These are phyloP conservation scores for Puntigrus tetrazona DNA, from an alignment of 2,113 vertebrate species.

Conservation along the genomic window DNA sequence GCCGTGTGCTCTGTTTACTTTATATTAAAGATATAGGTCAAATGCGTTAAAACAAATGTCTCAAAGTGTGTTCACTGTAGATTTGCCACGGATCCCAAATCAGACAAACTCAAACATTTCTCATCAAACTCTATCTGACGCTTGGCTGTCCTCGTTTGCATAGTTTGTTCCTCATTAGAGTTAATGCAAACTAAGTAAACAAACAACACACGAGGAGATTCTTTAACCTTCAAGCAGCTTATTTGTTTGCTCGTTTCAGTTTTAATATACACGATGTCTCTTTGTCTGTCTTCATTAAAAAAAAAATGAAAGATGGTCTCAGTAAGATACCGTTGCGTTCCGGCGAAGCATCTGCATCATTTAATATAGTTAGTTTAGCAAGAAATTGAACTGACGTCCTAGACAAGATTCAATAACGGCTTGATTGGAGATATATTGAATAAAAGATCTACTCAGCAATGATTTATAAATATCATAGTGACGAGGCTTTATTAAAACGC, in stretches of 20 bases:
- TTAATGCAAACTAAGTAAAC: neutral
- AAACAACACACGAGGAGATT: neutral
- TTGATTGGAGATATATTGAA: neutral
- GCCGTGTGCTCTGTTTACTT: neutral
- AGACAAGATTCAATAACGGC: slow-evolving; percentile 3
- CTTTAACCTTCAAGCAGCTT: neutral
- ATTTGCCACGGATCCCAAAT: neutral
- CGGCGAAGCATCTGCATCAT: neutral
- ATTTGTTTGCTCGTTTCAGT: neutral
- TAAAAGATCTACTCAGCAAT: neutral
- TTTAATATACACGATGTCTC: neutral
- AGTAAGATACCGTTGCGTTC: neutral
- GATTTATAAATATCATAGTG: neutral
- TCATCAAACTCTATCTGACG: neutral
- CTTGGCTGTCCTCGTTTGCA: neutral
- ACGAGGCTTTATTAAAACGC: slow-evolving; percentile 1
- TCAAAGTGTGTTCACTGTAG: neutral
- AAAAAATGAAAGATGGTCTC: neutral
- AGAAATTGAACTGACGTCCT: neutral
- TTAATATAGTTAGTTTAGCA: neutral
- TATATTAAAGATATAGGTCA: neutral
- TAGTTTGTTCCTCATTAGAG: neutral
- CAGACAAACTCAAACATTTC: neutral
- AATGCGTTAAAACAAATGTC: neutral
- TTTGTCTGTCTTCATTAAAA: neutral